These are phyloP conservation scores for Drepana falcataria DNA, from an alignment of 2,888 invertebrate genomes.

Conservation along the genomic window DNA sequence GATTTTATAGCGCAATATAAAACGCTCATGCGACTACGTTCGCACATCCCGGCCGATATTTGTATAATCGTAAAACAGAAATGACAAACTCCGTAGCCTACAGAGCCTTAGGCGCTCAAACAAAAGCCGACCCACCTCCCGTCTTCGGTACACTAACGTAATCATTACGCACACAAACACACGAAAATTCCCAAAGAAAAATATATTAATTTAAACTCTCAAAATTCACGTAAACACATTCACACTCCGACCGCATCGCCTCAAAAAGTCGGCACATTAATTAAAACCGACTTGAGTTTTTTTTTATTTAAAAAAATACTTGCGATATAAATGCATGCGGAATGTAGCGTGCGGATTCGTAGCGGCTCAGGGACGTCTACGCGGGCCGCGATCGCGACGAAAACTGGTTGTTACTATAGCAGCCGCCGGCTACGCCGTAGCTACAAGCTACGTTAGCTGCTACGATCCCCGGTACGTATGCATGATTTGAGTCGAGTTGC, in stretches of 20 bases:
- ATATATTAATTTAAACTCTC: constrained; percentile 24
- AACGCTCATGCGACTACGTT: constrained; percentile 1
- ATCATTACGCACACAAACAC: constrained; percentile 24
- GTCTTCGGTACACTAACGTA: constrained; percentile 24
- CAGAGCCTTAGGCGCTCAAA: constrained; percentile 5
- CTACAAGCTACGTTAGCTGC: constrained; percentile 27
- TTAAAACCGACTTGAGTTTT: constrained; percentile 40
- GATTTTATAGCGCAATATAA: constrained; percentile 1
- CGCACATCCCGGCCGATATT: constrained; percentile 10
- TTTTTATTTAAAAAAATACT: constrained; percentile 23
- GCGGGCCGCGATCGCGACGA: constrained; percentile 51
- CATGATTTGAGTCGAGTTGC: constrained; percentile 27
- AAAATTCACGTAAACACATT: constrained; percentile 27
- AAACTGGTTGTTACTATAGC: constrained; percentile 72
- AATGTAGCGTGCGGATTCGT: constrained; percentile 20
- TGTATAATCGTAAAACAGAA: constrained; percentile 14
- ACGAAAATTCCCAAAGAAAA: constrained; percentile 18
- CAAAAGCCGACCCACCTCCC: constrained; percentile 8
- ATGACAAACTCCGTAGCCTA: constrained; percentile 14
- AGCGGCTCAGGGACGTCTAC: constrained; percentile 53
- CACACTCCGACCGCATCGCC: constrained; percentile 30
- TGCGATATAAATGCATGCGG: constrained; percentile 20
- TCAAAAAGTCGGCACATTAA: constrained; percentile 49
- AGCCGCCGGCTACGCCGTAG: constrained; percentile 63
- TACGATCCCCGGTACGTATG: constrained; percentile 4